These are phyloP conservation scores for Acronicta psi DNA, from an alignment of 2,888 invertebrate species.

Conservation along the genomic window DNA sequence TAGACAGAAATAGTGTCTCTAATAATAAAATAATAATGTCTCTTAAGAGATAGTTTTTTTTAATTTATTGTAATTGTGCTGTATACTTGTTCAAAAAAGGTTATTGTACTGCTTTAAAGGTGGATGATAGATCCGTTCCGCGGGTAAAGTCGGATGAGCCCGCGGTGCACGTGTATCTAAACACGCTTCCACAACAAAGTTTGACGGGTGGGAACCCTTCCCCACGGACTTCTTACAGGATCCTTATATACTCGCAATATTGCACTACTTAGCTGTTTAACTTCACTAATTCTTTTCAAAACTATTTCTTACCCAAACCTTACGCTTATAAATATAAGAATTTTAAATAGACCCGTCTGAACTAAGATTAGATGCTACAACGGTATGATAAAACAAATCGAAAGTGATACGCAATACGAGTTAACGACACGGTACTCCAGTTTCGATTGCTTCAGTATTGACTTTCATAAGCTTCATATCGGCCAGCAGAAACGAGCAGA, in stretches of 20 bases:
- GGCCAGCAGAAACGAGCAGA: slow-evolving; percentile 5
- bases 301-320: no score
- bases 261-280: no score
- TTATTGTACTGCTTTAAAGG: slow-evolving; percentile 16
- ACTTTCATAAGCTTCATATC: slow-evolving; percentile 3
- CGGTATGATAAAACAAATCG: no score
- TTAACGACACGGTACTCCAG: not conserved
- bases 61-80: no score
- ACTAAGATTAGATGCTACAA: no score
- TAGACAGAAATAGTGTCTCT: no score
- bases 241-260: no score
- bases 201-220: not conserved
- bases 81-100: slow-evolving; percentile 4
- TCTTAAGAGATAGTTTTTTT: no score
- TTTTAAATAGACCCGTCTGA: no score
- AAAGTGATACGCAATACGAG: not conserved
- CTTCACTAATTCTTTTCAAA: no score
- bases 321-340: no score
- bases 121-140: slow-evolving; percentile 16
- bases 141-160: slow-evolving; percentile 18
- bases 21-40: no score
- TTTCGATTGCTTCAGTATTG: slow-evolving; percentile 6
- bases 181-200: slow-evolving; percentile 17
- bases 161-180: slow-evolving; percentile 20
- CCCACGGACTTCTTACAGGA: not conserved